Evolutionary conservation across 2,797 vertebrate species (phyloP).

Genomic region (Epinephelus malabaricus): DNA sequence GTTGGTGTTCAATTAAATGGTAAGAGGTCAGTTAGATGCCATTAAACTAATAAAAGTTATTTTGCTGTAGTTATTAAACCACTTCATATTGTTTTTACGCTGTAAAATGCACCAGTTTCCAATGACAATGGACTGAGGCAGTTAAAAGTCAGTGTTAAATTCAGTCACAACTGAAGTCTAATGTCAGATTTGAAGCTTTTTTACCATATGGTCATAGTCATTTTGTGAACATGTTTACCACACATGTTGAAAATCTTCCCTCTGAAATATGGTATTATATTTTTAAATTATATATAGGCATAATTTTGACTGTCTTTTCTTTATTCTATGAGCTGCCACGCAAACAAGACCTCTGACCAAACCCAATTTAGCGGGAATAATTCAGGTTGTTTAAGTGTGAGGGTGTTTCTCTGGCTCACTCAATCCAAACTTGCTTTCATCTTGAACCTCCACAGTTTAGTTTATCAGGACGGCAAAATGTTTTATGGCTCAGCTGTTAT

Average conservation of each 20-base stretch:
- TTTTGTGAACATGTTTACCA: background rate
- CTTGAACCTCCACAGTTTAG: constrained; percentile 17
- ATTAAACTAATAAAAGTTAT: background rate
- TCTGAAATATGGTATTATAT: background rate
- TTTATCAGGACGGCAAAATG: constrained; percentile 2
- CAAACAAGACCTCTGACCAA: background rate
- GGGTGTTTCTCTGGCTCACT: background rate
- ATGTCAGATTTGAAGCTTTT: background rate
- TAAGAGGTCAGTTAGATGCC: background rate
- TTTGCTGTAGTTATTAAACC: background rate
- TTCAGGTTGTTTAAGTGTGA: background rate
- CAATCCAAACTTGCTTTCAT: constrained; percentile 34
- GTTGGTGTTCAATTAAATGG: background rate
- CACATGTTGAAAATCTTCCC: background rate
- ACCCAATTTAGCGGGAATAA: background rate
- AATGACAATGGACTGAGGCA: too few species aligned
- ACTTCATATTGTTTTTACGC: background rate
- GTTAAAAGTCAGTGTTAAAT: too few species aligned
- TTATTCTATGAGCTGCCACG: background rate
- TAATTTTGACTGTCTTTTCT: background rate
- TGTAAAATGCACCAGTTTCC: background rate
- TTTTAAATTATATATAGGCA: background rate
- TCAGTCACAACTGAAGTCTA: background rate
- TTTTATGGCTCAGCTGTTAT: constrained; percentile 23
- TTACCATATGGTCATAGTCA: background rate